Conservation (phyloP, 2,888 invertebrate species). For the Piscicola geometra region DNA sequence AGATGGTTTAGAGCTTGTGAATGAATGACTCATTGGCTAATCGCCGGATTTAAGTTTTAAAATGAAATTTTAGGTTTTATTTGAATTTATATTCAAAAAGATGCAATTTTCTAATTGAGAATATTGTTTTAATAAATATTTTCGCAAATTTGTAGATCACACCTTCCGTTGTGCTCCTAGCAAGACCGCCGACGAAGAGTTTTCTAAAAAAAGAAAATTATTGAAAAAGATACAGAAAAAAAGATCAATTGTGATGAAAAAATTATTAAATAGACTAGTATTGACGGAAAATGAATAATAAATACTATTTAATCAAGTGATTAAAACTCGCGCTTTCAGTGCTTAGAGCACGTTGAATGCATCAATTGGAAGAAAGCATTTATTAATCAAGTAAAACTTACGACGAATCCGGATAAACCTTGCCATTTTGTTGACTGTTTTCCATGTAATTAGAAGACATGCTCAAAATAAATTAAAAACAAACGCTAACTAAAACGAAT, state of each 20-base stretch:
- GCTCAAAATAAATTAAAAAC: slow-evolving; percentile 15
- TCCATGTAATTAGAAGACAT: slow-evolving; percentile 12
- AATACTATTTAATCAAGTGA: no score
- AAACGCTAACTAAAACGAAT: slow-evolving; percentile 17
- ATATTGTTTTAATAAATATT: neutral
- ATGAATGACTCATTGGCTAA: no score
- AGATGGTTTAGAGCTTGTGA: no score
- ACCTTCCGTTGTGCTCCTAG: slow-evolving; percentile 35
- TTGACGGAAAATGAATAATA: no score
- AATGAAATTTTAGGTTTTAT: neutral
- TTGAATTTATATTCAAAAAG: neutral
- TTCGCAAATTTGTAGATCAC: neutral
- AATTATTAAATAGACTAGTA: no score
- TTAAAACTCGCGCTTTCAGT: neutral
- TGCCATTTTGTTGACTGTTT: slow-evolving; percentile 15
- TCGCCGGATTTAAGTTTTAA: no score
- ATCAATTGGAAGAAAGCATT: neutral
- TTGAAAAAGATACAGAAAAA: no score
- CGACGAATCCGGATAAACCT: slow-evolving; percentile 4
- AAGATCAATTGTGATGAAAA: no score
- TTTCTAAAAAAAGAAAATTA: no score
- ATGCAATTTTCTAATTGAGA: neutral
- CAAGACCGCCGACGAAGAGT: slow-evolving; percentile 36
- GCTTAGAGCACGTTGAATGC: neutral
- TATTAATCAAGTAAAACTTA: neutral